Evolutionary conservation across 1,140 invertebrate genomes (phyloP).

Genomic region (Helicoverpa armigera): DNA sequence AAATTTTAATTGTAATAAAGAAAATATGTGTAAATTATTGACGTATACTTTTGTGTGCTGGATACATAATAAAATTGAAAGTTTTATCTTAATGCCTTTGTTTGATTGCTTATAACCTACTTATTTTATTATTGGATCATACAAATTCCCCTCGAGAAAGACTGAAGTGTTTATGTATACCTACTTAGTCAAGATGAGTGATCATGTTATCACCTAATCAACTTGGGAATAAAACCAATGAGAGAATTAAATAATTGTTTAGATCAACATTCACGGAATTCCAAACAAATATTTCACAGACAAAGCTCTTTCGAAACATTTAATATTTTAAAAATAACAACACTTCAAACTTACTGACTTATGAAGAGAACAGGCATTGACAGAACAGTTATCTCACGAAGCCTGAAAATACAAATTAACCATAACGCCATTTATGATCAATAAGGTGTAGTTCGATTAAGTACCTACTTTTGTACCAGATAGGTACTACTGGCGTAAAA

Average conservation of each 20-base stretch:
- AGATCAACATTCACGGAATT: background rate
- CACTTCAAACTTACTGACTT: too few species aligned
- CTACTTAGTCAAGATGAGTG: background rate
- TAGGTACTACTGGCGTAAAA: too few species aligned
- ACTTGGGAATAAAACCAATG: slow-evolving; percentile 3
- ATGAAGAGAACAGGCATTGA: too few species aligned
- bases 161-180: background rate
- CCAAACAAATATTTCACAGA: background rate
- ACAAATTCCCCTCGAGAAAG: background rate
- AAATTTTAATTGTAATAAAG: slow-evolving; percentile 25
- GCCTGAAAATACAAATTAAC: too few species aligned
- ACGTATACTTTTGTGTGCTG: slow-evolving; percentile 63
- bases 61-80: slow-evolving; percentile 61
- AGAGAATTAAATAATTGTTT: background rate
- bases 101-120: slow-evolving; percentile 7
- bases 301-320: too few species aligned
- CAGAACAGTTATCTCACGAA: too few species aligned
- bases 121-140: background rate
- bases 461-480: too few species aligned
- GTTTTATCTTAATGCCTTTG: slow-evolving; percentile 56
- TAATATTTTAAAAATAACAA: too few species aligned
- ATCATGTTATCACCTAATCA: background rate
- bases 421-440: too few species aligned
- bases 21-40: slow-evolving; percentile 38
- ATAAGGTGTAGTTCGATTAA: too few species aligned